Evolutionary conservation across 2,113 vertebrate genomes (phyloP).

Genomic region (Cygnus buccinator): DNA sequence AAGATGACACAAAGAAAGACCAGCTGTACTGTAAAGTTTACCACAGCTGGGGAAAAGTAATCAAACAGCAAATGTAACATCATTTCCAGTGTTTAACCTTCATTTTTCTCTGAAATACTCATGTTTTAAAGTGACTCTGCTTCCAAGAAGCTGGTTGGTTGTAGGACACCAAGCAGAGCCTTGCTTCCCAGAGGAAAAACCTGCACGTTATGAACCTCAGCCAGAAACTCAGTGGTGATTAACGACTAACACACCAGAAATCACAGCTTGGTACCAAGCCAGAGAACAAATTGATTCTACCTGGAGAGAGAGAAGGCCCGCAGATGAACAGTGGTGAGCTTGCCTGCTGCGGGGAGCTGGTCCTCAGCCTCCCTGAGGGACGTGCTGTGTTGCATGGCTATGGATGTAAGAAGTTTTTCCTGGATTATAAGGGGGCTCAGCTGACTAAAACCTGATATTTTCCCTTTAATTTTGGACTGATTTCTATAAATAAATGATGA

Average conservation of each 20-base stretch:
- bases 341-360: background rate
- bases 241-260: background rate
- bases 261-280: background rate
- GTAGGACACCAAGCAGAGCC: background rate
- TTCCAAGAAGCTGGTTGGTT: background rate
- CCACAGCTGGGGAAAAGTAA: background rate
- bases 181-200: background rate
- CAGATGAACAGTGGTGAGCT: background rate
- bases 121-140: background rate
- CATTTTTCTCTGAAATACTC: background rate
- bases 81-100: background rate
- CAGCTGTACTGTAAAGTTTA: background rate
- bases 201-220: background rate
- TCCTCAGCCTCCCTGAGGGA: background rate
- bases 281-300: background rate
- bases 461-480: background rate
- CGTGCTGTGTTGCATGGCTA: rapidly evolving
- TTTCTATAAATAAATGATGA: background rate
- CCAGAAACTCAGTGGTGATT: background rate
- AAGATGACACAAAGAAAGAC: background rate
- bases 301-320: background rate
- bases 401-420: background rate
- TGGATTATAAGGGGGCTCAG: background rate
- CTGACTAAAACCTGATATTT: background rate
- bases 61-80: background rate